A percentile compares a stretch with the other conserved stretches of the same genome.
These are phyloP conservation scores for Catharus minimus DNA, from an alignment of 2,113 vertebrate species.

Conservation along the genomic window DNA sequence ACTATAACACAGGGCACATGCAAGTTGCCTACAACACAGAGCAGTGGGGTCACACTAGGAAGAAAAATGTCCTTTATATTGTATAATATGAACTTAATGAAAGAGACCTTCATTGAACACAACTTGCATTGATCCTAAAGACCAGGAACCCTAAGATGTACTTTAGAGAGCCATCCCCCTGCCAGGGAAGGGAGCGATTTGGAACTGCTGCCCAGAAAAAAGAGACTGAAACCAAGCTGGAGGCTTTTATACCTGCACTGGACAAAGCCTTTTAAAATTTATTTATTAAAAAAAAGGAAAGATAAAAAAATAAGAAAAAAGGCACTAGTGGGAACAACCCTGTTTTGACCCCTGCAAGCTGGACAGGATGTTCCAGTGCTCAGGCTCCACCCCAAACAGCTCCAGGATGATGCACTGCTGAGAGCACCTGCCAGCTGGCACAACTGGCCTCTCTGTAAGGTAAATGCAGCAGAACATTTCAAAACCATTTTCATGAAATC, in stretches of 20 bases:
- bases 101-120: background rate
- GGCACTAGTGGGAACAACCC: background rate
- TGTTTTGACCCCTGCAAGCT: background rate
- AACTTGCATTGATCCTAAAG: background rate
- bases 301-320: background rate
- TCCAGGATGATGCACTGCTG: background rate
- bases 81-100: background rate
- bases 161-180: background rate
- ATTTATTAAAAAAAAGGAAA: background rate
- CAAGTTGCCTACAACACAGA: background rate
- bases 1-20: background rate
- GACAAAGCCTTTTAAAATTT: background rate
- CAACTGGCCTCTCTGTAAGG: background rate
- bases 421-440: conserved; percentile 28
- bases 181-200: background rate
- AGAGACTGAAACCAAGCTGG: background rate
- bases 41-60: background rate
- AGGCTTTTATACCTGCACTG: background rate
- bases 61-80: background rate
- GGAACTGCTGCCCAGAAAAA: background rate
- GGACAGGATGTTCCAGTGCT: background rate
- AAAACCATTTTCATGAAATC: conserved; percentile 23
- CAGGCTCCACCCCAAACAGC: background rate
- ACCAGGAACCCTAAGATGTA: background rate
- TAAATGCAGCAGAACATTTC: conserved; percentile 11